Conservation (phyloP, 2,888 invertebrate species). For the Drosophila percnosoma region DNA sequence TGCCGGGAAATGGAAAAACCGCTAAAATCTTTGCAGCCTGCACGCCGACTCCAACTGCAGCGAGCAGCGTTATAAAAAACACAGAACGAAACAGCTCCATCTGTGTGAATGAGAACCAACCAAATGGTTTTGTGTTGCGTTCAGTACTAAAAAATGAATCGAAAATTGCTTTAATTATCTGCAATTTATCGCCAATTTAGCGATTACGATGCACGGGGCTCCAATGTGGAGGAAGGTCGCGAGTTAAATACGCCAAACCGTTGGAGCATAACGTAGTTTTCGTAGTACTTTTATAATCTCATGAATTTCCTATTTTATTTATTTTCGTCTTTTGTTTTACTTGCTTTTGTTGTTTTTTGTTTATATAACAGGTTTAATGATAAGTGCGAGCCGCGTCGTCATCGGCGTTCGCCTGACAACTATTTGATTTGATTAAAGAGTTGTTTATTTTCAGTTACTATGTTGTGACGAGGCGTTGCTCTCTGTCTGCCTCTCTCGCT, state of each 20-base stretch:
- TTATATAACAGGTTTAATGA: slow-evolving; percentile 17
- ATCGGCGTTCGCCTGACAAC: slow-evolving; percentile 27
- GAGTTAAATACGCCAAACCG: slow-evolving; percentile 10
- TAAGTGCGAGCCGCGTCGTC: slow-evolving; percentile 12
- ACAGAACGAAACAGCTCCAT: slow-evolving; percentile 34
- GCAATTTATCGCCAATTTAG: not conserved
- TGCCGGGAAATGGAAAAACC: slow-evolving; percentile 75
- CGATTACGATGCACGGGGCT: slow-evolving; percentile 2
- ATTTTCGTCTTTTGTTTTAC: not conserved
- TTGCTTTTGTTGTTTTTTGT: slow-evolving; percentile 25
- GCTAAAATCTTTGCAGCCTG: slow-evolving; percentile 65
- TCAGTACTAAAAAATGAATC: slow-evolving; percentile 31
- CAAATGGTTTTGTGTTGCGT: slow-evolving; percentile 18
- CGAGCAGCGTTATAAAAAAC: slow-evolving; percentile 9
- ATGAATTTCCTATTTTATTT: not conserved
- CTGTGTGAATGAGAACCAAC: not conserved
- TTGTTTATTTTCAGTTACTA: slow-evolving; percentile 41
- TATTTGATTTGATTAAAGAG: slow-evolving; percentile 47
- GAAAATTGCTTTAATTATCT: slow-evolving; percentile 44
- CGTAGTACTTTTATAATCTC: not conserved
- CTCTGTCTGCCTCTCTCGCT: not conserved
- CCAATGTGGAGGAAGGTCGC: slow-evolving; percentile 4
- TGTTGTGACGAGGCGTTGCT: slow-evolving; percentile 10
- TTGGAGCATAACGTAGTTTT: slow-evolving; percentile 43
- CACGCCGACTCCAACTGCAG: slow-evolving; percentile 13